Percentiles rank a stretch among this genome's conserved stretches.
These are phyloP conservation scores for Tadarida brasiliensis DNA, from an alignment of 2,797 vertebrate genomes.

Conservation along the genomic window DNA sequence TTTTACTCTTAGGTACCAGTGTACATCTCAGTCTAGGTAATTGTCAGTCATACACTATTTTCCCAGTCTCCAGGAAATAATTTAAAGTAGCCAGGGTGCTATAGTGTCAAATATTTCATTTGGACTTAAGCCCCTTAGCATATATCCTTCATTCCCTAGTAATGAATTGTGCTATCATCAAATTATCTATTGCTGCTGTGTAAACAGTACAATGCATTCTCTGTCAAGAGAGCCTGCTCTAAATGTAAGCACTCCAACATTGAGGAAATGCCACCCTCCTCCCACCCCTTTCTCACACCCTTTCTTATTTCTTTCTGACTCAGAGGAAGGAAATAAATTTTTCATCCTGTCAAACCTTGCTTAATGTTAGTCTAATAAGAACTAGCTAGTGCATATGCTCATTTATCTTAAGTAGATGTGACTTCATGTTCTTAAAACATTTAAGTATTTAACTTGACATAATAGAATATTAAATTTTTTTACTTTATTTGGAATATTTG, in stretches of 20 bases:
- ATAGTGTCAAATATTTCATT: conserved; percentile 1
- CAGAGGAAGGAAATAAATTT: conserved; percentile 61
- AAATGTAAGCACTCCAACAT: neutral
- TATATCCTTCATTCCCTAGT: neutral
- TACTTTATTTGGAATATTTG: conserved; percentile 34
- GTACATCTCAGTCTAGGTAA: conserved; percentile 8
- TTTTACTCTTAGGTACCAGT: neutral
- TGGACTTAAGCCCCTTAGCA: neutral
- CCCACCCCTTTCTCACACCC: conserved; percentile 25
- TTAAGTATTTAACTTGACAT: conserved; percentile 63
- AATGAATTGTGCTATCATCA: neutral
- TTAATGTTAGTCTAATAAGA: conserved; percentile 50
- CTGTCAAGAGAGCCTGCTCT: conserved; percentile 26
- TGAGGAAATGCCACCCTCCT: neutral
- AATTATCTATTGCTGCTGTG: neutral
- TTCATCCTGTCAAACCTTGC: conserved; percentile 39
- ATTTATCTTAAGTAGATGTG: conserved; percentile 18
- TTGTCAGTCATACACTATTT: conserved; percentile 1
- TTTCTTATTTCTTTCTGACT: conserved; percentile 64
- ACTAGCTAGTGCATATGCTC: neutral
- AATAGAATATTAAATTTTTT: conserved; percentile 34
- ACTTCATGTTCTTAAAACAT: conserved; percentile 14
- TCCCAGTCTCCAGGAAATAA: conserved; percentile 22
- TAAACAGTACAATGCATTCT: conserved; percentile 15
- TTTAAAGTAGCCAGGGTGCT: neutral